Evolutionary conservation across 2,888 invertebrate species (phyloP), one percentile per base, ranked within the genome.

Genomic region (Metacarcinus magister): DNA sequence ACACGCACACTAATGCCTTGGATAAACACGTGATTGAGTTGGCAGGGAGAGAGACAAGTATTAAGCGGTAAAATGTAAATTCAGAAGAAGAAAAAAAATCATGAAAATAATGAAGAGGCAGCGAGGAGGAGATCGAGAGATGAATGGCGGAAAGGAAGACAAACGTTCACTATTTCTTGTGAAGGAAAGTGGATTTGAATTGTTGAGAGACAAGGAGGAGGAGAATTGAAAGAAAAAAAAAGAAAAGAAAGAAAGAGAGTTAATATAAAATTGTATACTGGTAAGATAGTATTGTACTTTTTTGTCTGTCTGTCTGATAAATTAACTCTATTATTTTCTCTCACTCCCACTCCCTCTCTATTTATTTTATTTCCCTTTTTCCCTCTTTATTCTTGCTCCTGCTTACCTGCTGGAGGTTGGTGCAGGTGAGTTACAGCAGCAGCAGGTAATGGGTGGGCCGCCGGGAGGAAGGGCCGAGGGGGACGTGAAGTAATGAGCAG

Each of bases 371-470:
- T n/a, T 67, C 23, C n/a, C 67, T 67, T 5, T 67, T n/a, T 67
- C 67, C 19, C 67, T n/a, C 67, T 67, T n/a, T n/a, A 19, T n/a
- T n/a, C 19, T n/a, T n/a, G 23, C 19, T n/a, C 19, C 67, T n/a
- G 54, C 67, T 10, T n/a, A 67, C 67, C 67, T 67, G 67, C 19
- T n/a, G 67, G 23, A 23, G 23, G 5, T n/a, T 19, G 67, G n/a
- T n/a, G 67, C 67, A 67, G 67, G 67, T 67, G 67, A 67, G 67
- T 67, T 67, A 67, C 67, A n/a, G 67, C 67, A 67, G 67, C 67
- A n/a, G 67, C 23, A 67, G 67, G 67, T 67, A 67, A 67, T 67
- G 67, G n/a, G 67, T n/a, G 67, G 1, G 67, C n/a, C 67, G 0
- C n/a, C 16, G 67, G 67, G 67, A 16, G 67, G 67, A 67, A n/a